Percentiles rank a stretch among this genome's conserved stretches.
Conservation (phyloP, 2,797 vertebrate genomes). For the Tokudaia muenninki region DNA sequence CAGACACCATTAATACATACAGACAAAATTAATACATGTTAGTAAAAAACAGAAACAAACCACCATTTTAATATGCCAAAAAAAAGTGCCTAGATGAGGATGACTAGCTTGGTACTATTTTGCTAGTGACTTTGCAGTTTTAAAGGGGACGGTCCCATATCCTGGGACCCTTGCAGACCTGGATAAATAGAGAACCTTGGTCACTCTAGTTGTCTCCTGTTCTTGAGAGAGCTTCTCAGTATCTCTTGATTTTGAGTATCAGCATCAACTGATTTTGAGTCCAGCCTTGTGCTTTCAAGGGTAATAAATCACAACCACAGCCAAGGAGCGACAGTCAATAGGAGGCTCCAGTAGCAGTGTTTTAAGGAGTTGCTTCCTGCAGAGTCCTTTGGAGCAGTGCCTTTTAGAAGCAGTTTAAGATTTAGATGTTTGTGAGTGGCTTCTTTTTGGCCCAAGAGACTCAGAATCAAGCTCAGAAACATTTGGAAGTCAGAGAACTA, state of each 20-base stretch:
- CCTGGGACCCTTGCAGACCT: background rate
- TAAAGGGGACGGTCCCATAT: background rate
- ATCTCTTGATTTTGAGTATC: conserved; percentile 15
- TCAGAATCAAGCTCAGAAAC: conserved; percentile 53
- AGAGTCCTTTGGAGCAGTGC: conserved; percentile 69
- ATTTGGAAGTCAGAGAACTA: conserved; percentile 70
- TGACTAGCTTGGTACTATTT: conserved; percentile 10
- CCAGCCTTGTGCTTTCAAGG: conserved; percentile 62
- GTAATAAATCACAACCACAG: conserved; percentile 61
- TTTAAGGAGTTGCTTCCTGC: conserved; percentile 65
- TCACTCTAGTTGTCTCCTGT: background rate
- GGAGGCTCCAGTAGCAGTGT: conserved; percentile 42
- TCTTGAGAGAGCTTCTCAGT: conserved; percentile 47
- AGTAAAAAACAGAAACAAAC: background rate
- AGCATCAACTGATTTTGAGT: conserved; percentile 33
- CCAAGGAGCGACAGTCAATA: conserved; percentile 68
- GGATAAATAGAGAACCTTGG: background rate
- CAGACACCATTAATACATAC: background rate
- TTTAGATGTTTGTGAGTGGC: conserved; percentile 31
- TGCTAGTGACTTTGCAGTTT: conserved; percentile 46
- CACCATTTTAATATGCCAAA: background rate
- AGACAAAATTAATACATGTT: background rate
- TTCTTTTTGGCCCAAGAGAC: conserved; percentile 46
- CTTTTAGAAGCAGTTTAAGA: conserved; percentile 53
- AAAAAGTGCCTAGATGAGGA: background rate